A percentile compares a stretch with the other conserved stretches of the same genome.
phyloP scores from a whole-genome alignment of 2,113 vertebrate species.

The Alouatta palliata region DNA sequence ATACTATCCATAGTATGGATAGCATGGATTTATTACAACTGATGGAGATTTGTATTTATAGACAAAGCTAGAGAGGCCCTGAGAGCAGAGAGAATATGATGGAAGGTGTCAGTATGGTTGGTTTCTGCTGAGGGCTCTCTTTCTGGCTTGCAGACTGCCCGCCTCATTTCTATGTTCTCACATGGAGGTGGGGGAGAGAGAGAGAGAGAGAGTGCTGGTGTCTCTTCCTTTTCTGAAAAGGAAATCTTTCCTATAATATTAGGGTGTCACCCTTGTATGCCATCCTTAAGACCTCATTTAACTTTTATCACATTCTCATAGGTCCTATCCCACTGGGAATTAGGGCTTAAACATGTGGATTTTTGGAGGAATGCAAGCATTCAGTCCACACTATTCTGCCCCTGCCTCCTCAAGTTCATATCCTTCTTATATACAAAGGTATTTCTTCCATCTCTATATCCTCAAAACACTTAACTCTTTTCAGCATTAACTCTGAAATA shows the following conservation, averaged over 20 bases:
- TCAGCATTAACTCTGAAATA: background rate
- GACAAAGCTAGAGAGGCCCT: background rate
- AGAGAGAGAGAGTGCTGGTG: background rate
- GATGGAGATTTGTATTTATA: background rate
- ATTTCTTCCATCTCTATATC: background rate
- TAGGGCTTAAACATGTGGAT: background rate
- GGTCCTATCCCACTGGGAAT: fast-evolving
- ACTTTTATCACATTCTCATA: background rate
- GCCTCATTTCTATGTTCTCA: background rate
- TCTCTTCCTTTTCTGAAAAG: background rate
- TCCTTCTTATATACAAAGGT: background rate
- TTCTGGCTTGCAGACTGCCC: background rate
- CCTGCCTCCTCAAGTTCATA: background rate
- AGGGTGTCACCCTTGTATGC: background rate
- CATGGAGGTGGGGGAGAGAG: background rate
- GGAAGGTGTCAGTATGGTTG: background rate
- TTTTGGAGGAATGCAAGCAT: background rate
- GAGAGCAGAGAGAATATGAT: background rate
- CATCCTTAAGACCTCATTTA: background rate
- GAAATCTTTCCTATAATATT: background rate
- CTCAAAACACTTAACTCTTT: background rate
- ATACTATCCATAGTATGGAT: no score
- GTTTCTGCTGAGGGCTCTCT: background rate
- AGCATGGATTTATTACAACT: background rate
- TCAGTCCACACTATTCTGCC: background rate